Percentiles rank a stretch among this genome's conserved stretches.
phyloP scores from a whole-genome alignment of 2,797 vertebrate genomes.

The Falco naumanni region DNA sequence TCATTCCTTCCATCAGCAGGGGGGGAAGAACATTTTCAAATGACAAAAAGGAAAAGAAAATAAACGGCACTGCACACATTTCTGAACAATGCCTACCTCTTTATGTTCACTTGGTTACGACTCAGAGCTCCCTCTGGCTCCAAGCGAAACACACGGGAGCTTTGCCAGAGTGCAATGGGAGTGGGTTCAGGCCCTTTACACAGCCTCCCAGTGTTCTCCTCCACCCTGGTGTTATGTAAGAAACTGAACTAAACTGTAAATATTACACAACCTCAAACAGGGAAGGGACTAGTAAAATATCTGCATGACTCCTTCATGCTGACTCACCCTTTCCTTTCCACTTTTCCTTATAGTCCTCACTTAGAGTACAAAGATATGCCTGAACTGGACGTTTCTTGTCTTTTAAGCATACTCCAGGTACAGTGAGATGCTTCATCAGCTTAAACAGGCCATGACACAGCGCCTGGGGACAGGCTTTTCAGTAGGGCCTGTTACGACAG shows the following conservation, averaged over 20 bases:
- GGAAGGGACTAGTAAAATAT: conserved; percentile 32
- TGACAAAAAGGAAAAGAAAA: background rate
- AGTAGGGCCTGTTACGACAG: background rate
- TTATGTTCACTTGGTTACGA: background rate
- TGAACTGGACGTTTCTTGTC: background rate
- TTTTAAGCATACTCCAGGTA: background rate
- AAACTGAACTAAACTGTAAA: conserved; percentile 35
- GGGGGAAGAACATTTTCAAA: background rate
- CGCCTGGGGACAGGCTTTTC: background rate
- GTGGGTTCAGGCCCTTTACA: background rate
- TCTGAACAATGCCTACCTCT: background rate
- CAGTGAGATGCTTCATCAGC: background rate
- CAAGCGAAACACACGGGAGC: background rate
- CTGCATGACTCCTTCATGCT: background rate
- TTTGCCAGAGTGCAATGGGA: background rate
- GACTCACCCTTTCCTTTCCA: background rate
- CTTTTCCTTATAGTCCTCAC: background rate
- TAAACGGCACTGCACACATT: background rate
- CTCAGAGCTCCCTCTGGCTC: background rate
- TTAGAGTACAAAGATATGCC: background rate
- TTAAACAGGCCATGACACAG: background rate
- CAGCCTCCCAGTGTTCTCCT: background rate
- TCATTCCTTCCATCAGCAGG: background rate
- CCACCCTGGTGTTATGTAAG: conserved; percentile 3
- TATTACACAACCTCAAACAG: conserved; percentile 11